A percentile compares a stretch with the other conserved stretches of the same genome.
These are phyloP conservation scores for Trissolcus brochymenae DNA, from an alignment of 2,888 invertebrate species.

Conservation along the genomic window DNA sequence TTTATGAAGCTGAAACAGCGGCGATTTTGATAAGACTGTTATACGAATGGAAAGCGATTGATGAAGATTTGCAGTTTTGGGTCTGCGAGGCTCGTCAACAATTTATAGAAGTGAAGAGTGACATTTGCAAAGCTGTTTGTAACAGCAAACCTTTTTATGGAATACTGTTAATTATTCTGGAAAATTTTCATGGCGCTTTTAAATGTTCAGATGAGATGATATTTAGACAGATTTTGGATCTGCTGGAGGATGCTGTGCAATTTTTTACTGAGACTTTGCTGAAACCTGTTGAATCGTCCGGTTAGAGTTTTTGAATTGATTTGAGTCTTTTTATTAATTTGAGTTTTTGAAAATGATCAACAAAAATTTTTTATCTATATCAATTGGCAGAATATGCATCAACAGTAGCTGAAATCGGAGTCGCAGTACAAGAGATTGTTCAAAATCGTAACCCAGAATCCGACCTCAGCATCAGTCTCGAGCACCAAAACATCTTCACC, in stretches of 20 bases:
- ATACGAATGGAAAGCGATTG: constrained; percentile 66
- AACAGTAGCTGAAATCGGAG: constrained; percentile 87
- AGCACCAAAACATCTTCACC: constrained; percentile 83
- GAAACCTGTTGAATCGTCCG: constrained; percentile 59
- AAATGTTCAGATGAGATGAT: too few relatives aligned
- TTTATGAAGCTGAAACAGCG: constrained; percentile 81
- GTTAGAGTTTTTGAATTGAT: too few relatives aligned
- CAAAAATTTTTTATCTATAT: neutral
- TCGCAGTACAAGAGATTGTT: constrained; percentile 82
- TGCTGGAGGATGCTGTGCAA: constrained; percentile 64
- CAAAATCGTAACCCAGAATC: constrained; percentile 70
- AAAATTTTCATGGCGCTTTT: constrained; percentile 54
- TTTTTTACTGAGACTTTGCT: constrained; percentile 67
- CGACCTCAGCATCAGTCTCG: constrained; percentile 78
- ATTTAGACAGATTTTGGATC: constrained; percentile 47
- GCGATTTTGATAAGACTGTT: constrained; percentile 79
- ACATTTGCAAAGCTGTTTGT: constrained; percentile 73
- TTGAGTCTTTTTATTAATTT: too few relatives aligned
- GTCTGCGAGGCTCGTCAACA: constrained; percentile 68
- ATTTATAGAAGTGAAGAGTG: constrained; percentile 68
- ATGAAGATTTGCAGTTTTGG: constrained; percentile 59
- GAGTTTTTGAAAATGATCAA: too few relatives aligned
- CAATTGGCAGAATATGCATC: constrained; percentile 78
- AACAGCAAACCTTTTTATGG: constrained; percentile 76
- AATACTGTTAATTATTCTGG: constrained; percentile 66